Conservation (phyloP, 2,797 vertebrate species). For the Synanceia verrucosa region DNA sequence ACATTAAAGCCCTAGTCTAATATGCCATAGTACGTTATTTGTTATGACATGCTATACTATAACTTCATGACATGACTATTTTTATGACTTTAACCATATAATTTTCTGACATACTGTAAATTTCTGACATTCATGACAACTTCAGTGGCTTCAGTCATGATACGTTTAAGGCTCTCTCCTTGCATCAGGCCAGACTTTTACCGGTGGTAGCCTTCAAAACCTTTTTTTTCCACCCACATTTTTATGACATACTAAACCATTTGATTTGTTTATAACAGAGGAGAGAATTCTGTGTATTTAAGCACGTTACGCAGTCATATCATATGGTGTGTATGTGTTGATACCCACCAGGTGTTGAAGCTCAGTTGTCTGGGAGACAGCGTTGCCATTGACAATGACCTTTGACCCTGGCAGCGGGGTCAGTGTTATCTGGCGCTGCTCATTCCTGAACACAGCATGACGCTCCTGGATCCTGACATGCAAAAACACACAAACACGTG, state of each 20-base stretch:
- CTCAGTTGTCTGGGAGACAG: slow-evolving; percentile 77
- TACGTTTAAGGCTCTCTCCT: too few relatives aligned
- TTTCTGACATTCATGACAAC: too few relatives aligned
- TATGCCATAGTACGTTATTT: too few relatives aligned
- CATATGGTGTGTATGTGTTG: neutral
- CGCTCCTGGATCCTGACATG: slow-evolving; percentile 86
- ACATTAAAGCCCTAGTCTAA: too few relatives aligned
- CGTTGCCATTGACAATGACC: slow-evolving; percentile 85
- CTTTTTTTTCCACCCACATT: too few relatives aligned
- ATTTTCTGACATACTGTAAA: too few relatives aligned
- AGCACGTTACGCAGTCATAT: neutral
- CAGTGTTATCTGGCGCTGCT: slow-evolving; percentile 79
- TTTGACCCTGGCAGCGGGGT: slow-evolving; percentile 81
- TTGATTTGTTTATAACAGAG: neutral
- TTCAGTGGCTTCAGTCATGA: too few relatives aligned
- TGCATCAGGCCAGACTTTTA: too few relatives aligned
- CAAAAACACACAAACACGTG: neutral
- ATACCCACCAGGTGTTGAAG: slow-evolving; percentile 87
- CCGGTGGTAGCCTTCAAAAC: too few relatives aligned
- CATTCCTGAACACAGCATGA: slow-evolving; percentile 87
- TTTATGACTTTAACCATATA: too few relatives aligned
- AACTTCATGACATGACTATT: too few relatives aligned
- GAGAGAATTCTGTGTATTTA: neutral
- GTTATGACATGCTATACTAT: too few relatives aligned
- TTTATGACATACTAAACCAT: neutral